A percentile compares a stretch with the other conserved stretches of the same genome.
phyloP scores from a whole-genome alignment of 1,140 invertebrate species.

The Trinorchestia longiramus region DNA sequence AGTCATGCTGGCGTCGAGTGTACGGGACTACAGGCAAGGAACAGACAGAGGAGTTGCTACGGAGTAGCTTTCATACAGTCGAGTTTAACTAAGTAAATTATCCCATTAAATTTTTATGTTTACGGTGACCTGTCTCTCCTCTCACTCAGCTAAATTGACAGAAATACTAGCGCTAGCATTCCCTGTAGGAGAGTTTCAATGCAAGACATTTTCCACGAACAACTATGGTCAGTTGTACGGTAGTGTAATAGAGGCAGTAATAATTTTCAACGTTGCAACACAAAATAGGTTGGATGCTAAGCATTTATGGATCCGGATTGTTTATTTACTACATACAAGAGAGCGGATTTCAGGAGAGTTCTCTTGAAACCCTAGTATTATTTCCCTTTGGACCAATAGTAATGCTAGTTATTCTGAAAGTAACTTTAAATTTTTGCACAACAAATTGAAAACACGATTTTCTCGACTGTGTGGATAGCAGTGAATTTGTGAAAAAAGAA shows the following conservation, averaged over 20 bases:
- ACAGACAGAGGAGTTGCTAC: not conserved
- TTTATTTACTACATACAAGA: not conserved
- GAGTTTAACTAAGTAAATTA: not conserved
- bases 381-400: no score
- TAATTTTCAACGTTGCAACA: not conserved
- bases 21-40: not conserved
- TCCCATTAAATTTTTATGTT: not conserved
- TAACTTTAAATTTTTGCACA: no score
- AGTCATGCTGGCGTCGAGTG: not conserved
- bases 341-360: no score
- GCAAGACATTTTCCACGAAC: not conserved
- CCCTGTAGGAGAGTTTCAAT: not conserved
- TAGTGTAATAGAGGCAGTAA: not conserved
- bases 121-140: not conserved
- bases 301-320: not conserved
- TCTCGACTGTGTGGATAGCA: no score
- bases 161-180: not conserved
- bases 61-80: not conserved
- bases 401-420: no score
- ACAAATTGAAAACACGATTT: no score
- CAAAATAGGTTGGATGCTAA: not conserved
- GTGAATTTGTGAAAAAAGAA: no score
- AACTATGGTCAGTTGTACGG: not conserved
- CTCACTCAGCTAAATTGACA: not conserved
- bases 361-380: no score